Evolutionary conservation across 2,797 vertebrate genomes (phyloP).

Genomic region (Peromyscus nudipes): DNA sequence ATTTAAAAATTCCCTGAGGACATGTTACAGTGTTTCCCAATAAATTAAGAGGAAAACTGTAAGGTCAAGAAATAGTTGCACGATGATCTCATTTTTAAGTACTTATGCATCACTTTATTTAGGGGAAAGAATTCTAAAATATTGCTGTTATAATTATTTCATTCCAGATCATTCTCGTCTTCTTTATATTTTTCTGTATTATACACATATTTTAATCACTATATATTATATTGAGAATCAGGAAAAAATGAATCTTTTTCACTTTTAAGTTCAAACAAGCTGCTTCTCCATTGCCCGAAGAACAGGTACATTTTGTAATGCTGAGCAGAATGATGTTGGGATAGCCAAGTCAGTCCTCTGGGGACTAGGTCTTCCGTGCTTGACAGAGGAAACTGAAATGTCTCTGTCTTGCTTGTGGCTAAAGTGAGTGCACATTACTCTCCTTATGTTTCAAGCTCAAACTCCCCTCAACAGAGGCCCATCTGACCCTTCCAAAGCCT

Average conservation of each 20-base stretch:
- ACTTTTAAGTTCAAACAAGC: conserved; percentile 26
- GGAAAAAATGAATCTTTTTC: not conserved
- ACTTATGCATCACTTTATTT: conserved; percentile 16
- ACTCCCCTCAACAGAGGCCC: not conserved
- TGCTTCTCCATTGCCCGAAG: not conserved
- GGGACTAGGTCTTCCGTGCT: not conserved
- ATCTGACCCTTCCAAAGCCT: not conserved
- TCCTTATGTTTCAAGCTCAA: not conserved
- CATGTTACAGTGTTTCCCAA: not conserved
- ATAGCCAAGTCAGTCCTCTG: not conserved
- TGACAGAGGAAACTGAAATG: not conserved
- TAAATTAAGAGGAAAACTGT: not conserved
- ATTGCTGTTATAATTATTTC: conserved; percentile 23
- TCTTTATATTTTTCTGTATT: conserved; percentile 29
- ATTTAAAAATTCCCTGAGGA: conserved; percentile 3
- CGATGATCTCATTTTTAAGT: conserved; percentile 11
- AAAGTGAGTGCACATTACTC: not conserved
- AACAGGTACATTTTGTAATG: not conserved
- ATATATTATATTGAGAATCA: not conserved
- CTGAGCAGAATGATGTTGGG: not conserved
- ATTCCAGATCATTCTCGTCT: conserved; percentile 7
- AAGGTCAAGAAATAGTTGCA: not conserved
- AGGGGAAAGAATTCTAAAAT: not conserved
- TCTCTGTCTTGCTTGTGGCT: not conserved
- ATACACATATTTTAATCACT: conserved; percentile 23